Conservation (phyloP, 2,113 vertebrate species). For the Pteruthius melanotis region DNA sequence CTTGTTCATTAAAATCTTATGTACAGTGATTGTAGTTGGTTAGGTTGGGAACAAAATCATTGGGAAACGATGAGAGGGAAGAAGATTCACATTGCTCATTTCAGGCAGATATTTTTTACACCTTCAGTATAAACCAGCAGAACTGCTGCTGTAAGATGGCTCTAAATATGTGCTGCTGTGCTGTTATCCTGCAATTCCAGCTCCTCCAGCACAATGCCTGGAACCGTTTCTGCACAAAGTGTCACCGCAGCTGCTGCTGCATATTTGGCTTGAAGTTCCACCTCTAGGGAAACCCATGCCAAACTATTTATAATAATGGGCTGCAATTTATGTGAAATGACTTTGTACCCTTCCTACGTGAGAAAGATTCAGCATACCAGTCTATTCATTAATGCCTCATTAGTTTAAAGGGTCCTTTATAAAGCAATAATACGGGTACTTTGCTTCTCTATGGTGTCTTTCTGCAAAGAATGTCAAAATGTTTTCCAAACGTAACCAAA, state of each 20-base stretch:
- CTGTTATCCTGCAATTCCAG: not conserved
- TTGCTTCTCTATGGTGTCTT: not conserved
- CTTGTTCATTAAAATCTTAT: not conserved
- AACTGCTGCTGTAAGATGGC: not conserved
- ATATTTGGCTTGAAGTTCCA: constrained; percentile 38
- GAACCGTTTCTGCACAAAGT: constrained; percentile 8
- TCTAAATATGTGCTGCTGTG: not conserved
- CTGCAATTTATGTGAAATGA: constrained; percentile 43
- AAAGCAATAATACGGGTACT: constrained; percentile 2
- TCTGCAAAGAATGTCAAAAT: not conserved
- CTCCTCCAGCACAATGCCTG: not conserved
- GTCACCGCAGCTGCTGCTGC: constrained; percentile 38
- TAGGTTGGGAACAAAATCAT: not conserved
- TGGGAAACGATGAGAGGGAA: not conserved
- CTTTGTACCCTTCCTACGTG: constrained; percentile 7
- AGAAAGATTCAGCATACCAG: not conserved
- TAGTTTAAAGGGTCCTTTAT: constrained; percentile 21
- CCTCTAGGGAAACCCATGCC: constrained; percentile 24
- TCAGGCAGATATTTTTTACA: not conserved
- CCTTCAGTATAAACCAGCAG: not conserved
- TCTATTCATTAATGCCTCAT: constrained; percentile 25
- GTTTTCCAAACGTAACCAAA: not conserved
- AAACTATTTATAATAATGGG: constrained; percentile 31
- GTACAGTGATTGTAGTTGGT: not conserved
- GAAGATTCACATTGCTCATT: not conserved